A percentile compares a stretch with the other conserved stretches of the same genome.
Conservation (phyloP, 2,888 invertebrate genomes). For the Craniophora ligustri region DNA sequence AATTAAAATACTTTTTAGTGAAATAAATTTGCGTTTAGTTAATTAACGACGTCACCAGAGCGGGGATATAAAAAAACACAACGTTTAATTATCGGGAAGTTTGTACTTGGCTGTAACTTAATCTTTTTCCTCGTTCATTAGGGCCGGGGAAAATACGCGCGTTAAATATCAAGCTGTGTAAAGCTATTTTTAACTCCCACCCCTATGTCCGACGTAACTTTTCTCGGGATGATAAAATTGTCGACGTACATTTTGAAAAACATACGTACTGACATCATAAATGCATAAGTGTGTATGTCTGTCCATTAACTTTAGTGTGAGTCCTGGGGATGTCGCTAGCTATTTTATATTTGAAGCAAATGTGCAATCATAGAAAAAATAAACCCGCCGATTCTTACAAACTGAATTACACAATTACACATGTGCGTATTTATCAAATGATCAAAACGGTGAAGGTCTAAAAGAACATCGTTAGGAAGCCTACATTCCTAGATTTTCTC, state of each 20-base stretch:
- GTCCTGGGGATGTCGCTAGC: no score
- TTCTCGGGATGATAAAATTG: conserved; percentile 3
- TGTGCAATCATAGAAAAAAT: no score
- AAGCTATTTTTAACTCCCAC: conserved; percentile 14
- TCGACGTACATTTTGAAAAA: background rate
- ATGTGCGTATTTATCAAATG: no score
- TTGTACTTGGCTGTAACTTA: conserved; percentile 4
- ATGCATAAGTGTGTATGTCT: no score
- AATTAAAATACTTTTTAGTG: no score
- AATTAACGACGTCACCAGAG: background rate
- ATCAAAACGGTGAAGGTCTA: no score
- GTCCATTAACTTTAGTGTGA: no score
- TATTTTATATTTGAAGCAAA: no score
- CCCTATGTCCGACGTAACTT: conserved; percentile 3
- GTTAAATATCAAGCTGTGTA: conserved; percentile 29
- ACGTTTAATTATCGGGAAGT: conserved; percentile 17
- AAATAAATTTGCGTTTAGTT: background rate
- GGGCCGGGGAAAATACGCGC: conserved; percentile 22
- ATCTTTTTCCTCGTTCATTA: conserved; percentile 43
- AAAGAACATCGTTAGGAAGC: no score
- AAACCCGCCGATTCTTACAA: no score
- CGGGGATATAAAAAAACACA: background rate
- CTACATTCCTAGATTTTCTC: no score
- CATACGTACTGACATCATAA: background rate
- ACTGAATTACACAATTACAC: no score